Base-by-base conservation (phyloP, 1,140 invertebrate species). In the Episyrphus balteatus region DNA sequence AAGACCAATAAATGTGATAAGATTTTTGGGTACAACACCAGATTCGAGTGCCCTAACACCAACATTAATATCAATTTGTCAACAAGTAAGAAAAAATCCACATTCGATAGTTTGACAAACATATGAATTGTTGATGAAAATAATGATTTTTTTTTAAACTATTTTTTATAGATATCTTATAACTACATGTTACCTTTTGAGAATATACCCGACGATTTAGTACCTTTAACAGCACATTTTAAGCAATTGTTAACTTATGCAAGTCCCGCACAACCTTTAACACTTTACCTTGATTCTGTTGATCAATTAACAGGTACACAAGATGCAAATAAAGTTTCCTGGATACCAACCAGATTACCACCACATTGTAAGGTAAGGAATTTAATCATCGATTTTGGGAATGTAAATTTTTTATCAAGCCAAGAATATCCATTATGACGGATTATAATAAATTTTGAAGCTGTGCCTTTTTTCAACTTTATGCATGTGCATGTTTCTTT, bases 21-120 rank as follows among this genome's bases (percentile, higher is more conserved):
- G 94, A 53, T 98, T 97, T 68, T 76, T 98, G 11, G 95, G 95
- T 13, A 99, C 95, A 8, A 97, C 93, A 9, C 94, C 95, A 11
- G 93, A 98, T 61, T 94, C 89, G 50, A 95, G 90, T 51, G 90
- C 91, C 36, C 76, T 98, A 26, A 90, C 91, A 3, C 93, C 94
- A 0, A 88, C 95, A 5, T 74, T 98, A 10, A 92, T 92, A 47
- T 96, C 91, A 42, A 88, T 98, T 51, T 97, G 93, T 70, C 88
- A 95, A 65, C 90, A 92, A 78, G 86, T 88, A 53, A 60, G 36
- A 17, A 9, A 42, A 26, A 10, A 9, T 7, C 1, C 3, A 9
- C 6, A 42, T 18, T 46, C 19, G 9, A 8, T 13, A 13, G n/a
- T 46, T 37, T 2, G 39, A 3, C n/a, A n/a, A n/a, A n/a, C n/a